Evolutionary conservation across 2,797 vertebrate species (phyloP).

Genomic region (Urophycis tenuis): DNA sequence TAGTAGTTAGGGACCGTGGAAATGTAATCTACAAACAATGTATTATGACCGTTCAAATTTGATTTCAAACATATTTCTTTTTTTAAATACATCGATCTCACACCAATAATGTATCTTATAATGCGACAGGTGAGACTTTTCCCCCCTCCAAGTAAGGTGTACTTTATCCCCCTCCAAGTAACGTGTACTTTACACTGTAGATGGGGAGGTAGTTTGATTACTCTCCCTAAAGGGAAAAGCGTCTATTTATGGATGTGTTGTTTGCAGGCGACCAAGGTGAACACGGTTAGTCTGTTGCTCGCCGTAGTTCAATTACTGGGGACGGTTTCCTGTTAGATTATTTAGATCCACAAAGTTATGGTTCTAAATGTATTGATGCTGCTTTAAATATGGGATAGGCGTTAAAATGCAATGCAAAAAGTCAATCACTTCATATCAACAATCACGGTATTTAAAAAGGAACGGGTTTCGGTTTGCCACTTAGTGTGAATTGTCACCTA

Average conservation of each 20-base stretch:
- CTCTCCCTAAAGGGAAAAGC: slow-evolving; percentile 25
- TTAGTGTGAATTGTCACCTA: neutral
- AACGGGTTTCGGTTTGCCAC: neutral
- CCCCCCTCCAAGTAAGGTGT: neutral
- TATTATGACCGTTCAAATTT: neutral
- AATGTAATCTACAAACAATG: slow-evolving; percentile 29
- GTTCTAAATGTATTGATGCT: neutral
- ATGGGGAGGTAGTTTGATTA: slow-evolving; percentile 30
- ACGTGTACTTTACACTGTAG: slow-evolving; percentile 18
- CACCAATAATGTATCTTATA: neutral
- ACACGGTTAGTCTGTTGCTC: slow-evolving; percentile 26
- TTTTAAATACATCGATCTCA: neutral
- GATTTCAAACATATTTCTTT: neutral
- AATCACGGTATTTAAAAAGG: neutral
- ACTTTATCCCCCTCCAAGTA: no score
- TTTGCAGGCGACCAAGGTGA: slow-evolving; percentile 53
- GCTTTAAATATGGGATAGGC: neutral
- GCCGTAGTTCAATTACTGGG: neutral
- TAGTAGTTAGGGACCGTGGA: slow-evolving; percentile 57
- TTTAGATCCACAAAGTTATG: neutral
- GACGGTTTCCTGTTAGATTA: neutral
- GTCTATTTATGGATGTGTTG: slow-evolving; percentile 57
- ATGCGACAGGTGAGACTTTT: neutral
- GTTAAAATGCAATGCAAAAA: neutral
- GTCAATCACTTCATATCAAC: neutral